Conservation (phyloP, 2,797 vertebrate genomes). For the Triplophysa bombifrons region DNA sequence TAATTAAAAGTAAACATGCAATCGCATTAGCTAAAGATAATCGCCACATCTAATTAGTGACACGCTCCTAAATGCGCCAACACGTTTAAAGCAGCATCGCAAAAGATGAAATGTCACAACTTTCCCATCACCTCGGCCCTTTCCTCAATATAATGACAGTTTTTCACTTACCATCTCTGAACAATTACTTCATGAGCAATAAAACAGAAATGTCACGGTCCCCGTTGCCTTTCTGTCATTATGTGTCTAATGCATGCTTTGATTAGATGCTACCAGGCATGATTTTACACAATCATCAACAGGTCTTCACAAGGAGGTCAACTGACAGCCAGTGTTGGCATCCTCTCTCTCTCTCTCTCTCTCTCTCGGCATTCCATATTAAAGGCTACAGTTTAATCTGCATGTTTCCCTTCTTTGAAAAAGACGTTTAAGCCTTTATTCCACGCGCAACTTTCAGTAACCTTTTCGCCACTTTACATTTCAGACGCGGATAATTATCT, state of each 20-base stretch:
- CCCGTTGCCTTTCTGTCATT: slow-evolving; percentile 26
- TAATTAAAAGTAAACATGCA: slow-evolving; percentile 47
- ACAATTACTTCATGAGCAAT: slow-evolving; percentile 46
- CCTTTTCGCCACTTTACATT: slow-evolving; percentile 28
- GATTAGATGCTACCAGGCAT: slow-evolving; percentile 47
- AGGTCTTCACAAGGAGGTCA: slow-evolving; percentile 44
- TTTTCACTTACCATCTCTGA: neutral
- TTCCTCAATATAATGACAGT: slow-evolving; percentile 21
- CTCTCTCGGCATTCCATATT: neutral
- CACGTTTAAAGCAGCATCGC: neutral
- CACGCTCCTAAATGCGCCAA: slow-evolving; percentile 11
- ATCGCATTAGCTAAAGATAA: slow-evolving; percentile 41
- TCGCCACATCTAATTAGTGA: slow-evolving; percentile 18
- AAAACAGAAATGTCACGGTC: slow-evolving; percentile 51
- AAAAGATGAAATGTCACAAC: slow-evolving; percentile 7
- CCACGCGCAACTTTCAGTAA: neutral
- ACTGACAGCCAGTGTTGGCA: neutral
- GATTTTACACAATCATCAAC: slow-evolving; percentile 33
- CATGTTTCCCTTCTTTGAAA: slow-evolving; percentile 24
- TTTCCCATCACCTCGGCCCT: slow-evolving; percentile 31
- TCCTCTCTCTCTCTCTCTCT: too few relatives aligned
- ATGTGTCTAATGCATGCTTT: slow-evolving; percentile 42
- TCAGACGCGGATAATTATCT: slow-evolving; percentile 28
- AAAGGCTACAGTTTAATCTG: neutral
- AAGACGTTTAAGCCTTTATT: slow-evolving; percentile 17